These are phyloP conservation scores for Musca vetustissima DNA, from an alignment of 1,140 invertebrate species.

Conservation along the genomic window DNA sequence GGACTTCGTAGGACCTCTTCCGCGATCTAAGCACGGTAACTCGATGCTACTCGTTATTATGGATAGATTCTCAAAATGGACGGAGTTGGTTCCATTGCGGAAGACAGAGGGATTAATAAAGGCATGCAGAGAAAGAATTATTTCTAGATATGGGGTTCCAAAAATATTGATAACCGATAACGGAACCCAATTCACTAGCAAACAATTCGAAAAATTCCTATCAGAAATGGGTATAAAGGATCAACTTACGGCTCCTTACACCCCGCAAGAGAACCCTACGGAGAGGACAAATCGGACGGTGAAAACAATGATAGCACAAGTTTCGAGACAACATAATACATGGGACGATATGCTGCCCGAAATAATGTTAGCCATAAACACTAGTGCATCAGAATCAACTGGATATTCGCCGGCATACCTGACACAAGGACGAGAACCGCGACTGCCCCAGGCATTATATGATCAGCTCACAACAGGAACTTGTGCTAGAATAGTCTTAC, in stretches of 20 bases:
- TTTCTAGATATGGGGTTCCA: no score
- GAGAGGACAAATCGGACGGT: not conserved
- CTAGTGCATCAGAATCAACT: constrained; percentile 4
- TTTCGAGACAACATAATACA: not conserved
- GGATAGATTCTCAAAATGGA: no score
- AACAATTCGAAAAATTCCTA: no score
- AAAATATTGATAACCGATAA: constrained; percentile 9
- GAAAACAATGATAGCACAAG: not conserved
- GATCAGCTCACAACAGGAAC: not conserved
- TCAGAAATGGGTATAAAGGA: not conserved
- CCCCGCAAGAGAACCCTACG: not conserved
- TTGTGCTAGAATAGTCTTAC: not conserved
- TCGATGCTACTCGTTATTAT: no score
- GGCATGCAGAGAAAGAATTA: no score
- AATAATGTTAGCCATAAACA: constrained; percentile 12
- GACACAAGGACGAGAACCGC: constrained; percentile 14
- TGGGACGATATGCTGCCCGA: constrained; percentile 1
- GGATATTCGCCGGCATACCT: constrained; percentile 14
- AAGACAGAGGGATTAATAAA: no score
- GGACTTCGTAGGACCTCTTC: no score
- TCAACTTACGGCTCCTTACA: not conserved
- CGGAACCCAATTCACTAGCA: constrained; percentile 5
- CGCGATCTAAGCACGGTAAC: no score
- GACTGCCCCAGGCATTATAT: constrained; percentile 6
- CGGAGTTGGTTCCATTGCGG: no score